A percentile compares a stretch with the other conserved stretches of the same genome.
Evolutionary conservation across 2,888 invertebrate genomes (phyloP).

Genomic region (Drosophila mimetica): DNA sequence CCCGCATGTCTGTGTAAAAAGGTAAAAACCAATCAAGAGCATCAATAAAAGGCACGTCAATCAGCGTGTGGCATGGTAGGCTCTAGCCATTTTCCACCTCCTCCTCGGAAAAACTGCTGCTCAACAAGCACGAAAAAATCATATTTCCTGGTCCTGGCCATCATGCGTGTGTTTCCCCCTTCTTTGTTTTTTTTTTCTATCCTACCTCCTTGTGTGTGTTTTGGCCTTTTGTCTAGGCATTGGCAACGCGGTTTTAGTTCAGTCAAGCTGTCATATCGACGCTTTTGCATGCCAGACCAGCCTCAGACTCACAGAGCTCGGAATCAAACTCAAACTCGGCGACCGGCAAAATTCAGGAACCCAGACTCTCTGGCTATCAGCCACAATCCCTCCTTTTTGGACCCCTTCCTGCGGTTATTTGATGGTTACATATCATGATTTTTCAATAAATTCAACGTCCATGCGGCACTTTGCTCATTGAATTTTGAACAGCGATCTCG

Average conservation of each 20-base stretch:
- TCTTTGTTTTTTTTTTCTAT: constrained; percentile 4
- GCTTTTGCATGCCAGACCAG: constrained; percentile 66
- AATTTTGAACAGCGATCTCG: constrained; percentile 63
- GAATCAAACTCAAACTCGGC: constrained; percentile 2
- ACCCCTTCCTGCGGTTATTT: constrained; percentile 29
- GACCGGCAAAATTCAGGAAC: constrained; percentile 4
- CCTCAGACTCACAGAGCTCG: neutral
- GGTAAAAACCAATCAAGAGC: constrained; percentile 84
- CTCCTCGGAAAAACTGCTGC: constrained; percentile 33
- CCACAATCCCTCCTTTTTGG: neutral
- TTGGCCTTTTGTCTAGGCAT: constrained; percentile 70
- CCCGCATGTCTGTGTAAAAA: constrained; percentile 71
- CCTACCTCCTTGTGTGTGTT: constrained; percentile 21
- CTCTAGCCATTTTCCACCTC: constrained; percentile 30
- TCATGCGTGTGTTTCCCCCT: constrained; percentile 42
- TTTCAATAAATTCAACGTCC: constrained; percentile 75
- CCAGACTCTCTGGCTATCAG: constrained; percentile 19
- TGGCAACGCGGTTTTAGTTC: constrained; percentile 70
- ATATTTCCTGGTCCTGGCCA: constrained; percentile 63
- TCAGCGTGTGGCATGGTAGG: constrained; percentile 72
- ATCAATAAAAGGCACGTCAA: constrained; percentile 85
- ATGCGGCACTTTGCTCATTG: constrained; percentile 73
- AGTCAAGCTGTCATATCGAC: constrained; percentile 79
- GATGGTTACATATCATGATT: constrained; percentile 76
- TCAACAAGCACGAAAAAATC: constrained; percentile 67